These are phyloP conservation scores for Temnothorax unifasciatus DNA, from an alignment of 2,888 invertebrate genomes.

Conservation along the genomic window DNA sequence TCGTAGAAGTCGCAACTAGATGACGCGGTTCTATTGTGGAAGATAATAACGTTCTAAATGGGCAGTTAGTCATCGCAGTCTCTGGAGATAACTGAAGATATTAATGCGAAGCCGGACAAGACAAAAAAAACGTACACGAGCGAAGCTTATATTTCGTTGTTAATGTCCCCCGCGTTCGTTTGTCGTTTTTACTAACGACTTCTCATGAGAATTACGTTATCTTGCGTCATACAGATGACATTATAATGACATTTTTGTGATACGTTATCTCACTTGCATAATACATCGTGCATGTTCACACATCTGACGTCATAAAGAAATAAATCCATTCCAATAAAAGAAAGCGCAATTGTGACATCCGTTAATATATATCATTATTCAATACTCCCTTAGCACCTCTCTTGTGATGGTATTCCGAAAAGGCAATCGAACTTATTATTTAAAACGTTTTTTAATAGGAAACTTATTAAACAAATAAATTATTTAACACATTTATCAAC, in stretches of 20 bases:
- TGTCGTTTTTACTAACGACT: not conserved
- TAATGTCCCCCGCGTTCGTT: not conserved
- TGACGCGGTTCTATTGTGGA: not conserved
- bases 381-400: not conserved
- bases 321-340: not conserved
- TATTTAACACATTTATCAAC: not conserved
- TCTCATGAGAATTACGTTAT: not conserved
- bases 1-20: conserved; percentile 45
- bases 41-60: conserved; percentile 11
- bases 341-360: not conserved
- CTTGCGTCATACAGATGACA: not conserved
- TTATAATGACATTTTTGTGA: conserved; percentile 24
- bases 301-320: not conserved
- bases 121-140: not conserved
- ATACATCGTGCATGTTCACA: not conserved
- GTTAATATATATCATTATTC: not conserved
- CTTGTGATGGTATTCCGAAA: not conserved
- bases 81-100: conserved; percentile 9
- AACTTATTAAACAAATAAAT: not conserved
- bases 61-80: not conserved
- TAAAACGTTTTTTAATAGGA: not conserved
- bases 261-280: conserved; percentile 24
- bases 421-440: not conserved
- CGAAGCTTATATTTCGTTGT: not conserved
- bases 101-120: not conserved